These are phyloP conservation scores for Nomada hirtipes DNA, from an alignment of 2,888 invertebrate genomes.

Conservation along the genomic window DNA sequence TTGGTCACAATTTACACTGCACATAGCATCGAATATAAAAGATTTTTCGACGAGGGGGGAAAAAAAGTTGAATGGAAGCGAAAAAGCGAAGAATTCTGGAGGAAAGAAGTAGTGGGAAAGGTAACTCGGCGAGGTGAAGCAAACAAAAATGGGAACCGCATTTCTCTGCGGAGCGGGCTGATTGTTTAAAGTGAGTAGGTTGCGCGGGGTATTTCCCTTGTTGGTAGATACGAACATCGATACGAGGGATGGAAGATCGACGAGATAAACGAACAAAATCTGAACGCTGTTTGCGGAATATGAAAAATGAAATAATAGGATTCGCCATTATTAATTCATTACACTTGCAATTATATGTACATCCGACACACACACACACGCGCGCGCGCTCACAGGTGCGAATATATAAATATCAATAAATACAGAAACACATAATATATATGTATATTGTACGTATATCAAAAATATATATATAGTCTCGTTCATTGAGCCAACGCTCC, in stretches of 20 bases:
- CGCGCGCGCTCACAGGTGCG: not conserved
- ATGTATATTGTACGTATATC: slow-evolving; percentile 29
- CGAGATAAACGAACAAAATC: not conserved
- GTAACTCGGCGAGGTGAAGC: not conserved
- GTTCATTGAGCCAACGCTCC: slow-evolving; percentile 47
- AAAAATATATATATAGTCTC: slow-evolving; percentile 18
- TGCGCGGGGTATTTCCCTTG: slow-evolving; percentile 41
- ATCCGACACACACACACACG: slow-evolving; percentile 1
- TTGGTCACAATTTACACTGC: slow-evolving; percentile 68
- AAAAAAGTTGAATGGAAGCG: not conserved
- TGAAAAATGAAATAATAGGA: slow-evolving; percentile 25
- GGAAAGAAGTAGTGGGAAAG: not conserved
- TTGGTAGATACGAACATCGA: slow-evolving; percentile 18
- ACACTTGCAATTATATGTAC: not conserved
- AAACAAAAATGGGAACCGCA: slow-evolving; percentile 2
- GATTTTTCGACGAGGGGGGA: not conserved
- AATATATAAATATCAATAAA: not conserved
- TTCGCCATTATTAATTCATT: not conserved
- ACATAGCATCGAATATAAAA: not conserved
- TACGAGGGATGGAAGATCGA: slow-evolving; percentile 5
- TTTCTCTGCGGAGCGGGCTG: slow-evolving; percentile 52
- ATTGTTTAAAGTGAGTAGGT: slow-evolving; percentile 18
- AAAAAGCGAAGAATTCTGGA: not conserved
- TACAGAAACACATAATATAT: not conserved
- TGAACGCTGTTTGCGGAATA: slow-evolving; percentile 28